Evolutionary conservation across 2,113 vertebrate genomes (phyloP).

Genomic region (Nematolebias whitei): DNA sequence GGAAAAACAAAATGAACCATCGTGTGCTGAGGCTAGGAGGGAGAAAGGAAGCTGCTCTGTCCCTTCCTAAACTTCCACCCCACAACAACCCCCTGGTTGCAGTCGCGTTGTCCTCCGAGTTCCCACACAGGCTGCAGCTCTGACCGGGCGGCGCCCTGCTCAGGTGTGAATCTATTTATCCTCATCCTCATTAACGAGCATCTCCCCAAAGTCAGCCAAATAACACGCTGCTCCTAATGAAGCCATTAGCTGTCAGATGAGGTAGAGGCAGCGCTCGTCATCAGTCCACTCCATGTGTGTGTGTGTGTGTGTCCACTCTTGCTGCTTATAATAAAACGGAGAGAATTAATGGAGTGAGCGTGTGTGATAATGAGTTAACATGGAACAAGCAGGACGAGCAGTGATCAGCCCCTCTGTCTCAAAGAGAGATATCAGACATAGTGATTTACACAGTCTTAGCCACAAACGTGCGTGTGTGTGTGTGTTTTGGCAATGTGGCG

Average conservation of each 20-base stretch:
- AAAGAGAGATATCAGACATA: slow-evolving; percentile 90
- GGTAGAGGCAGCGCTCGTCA: slow-evolving; percentile 90
- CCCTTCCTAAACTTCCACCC: slow-evolving; percentile 5
- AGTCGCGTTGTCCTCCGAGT: slow-evolving; percentile 36
- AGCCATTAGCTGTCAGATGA: slow-evolving; percentile 98
- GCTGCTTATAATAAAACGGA: slow-evolving; percentile 89
- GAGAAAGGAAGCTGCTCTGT: slow-evolving; percentile 1
- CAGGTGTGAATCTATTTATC: slow-evolving; percentile 98
- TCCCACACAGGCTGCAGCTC: slow-evolving; percentile 54
- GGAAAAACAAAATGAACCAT: slow-evolving; percentile 19
- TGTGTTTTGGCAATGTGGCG: slow-evolving; percentile 31
- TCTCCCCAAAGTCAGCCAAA: slow-evolving; percentile 95
- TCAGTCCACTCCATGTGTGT: slow-evolving; percentile 70
- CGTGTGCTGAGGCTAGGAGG: slow-evolving; percentile 39
- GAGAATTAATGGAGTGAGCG: slow-evolving; percentile 95
- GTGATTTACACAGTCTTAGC: slow-evolving; percentile 76
- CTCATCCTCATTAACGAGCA: slow-evolving; percentile 95
- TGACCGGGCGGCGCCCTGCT: slow-evolving; percentile 82
- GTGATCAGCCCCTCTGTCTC: slow-evolving; percentile 83
- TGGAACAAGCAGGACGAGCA: slow-evolving; percentile 90
- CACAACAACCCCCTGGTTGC: slow-evolving; percentile 8
- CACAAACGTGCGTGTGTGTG: slow-evolving; percentile 55
- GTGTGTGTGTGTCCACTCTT: slow-evolving; percentile 71
- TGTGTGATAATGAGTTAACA: slow-evolving; percentile 96
- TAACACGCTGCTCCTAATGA: slow-evolving; percentile 93